Percentiles rank a stretch among this genome's conserved stretches.
Conservation (phyloP, 2,113 vertebrate species). For the Catagonus wagneri region DNA sequence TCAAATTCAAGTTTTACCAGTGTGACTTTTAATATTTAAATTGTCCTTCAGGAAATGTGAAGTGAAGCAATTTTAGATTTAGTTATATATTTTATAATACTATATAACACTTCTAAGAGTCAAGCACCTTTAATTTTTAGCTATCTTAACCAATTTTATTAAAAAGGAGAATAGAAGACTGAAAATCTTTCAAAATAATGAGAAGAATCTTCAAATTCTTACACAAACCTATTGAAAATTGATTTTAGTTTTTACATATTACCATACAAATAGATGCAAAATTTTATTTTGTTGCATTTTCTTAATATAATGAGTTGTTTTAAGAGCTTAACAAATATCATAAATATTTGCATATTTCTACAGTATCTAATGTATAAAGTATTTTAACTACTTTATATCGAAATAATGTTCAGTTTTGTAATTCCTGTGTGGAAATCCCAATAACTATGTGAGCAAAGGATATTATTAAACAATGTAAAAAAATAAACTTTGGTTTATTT, state of each 20-base stretch:
- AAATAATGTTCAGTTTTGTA: not conserved
- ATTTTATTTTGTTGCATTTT: not conserved
- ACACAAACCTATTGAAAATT: not conserved
- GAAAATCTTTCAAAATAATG: not conserved
- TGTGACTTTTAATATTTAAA: conserved; percentile 56
- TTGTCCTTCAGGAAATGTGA: conserved; percentile 57
- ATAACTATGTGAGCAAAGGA: not conserved
- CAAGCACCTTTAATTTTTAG: conserved; percentile 69
- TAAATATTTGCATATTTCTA: not conserved
- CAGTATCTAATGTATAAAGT: not conserved
- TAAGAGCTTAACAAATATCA: not conserved
- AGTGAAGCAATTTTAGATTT: conserved; percentile 53
- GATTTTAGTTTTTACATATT: not conserved
- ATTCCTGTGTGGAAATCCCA: not conserved
- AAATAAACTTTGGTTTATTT: not conserved
- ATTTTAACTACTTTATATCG: not conserved
- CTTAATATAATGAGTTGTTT: not conserved
- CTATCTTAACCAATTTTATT: not conserved
- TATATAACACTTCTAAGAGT: conserved; percentile 61
- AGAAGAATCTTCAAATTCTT: not conserved
- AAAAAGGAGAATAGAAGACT: not conserved
- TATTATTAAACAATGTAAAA: not conserved
- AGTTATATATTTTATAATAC: conserved; percentile 6
- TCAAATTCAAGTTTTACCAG: conserved; percentile 51
- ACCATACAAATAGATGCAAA: not conserved